These are phyloP conservation scores for Drosophila helvetica DNA, from an alignment of 2,888 invertebrate species.

Conservation along the genomic window DNA sequence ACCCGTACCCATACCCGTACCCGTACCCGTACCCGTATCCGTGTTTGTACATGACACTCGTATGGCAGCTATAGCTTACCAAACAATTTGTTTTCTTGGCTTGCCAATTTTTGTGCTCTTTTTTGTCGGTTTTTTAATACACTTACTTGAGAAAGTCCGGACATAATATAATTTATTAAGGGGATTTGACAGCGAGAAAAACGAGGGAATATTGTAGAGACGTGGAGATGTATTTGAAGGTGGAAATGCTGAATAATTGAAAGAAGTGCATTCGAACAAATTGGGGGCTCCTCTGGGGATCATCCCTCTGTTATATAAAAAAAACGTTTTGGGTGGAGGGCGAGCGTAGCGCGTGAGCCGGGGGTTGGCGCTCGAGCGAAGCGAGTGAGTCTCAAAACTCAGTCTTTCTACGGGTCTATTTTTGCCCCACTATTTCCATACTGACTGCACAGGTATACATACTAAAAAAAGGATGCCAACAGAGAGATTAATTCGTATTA, in stretches of 20 bases:
- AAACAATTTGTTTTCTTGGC: slow-evolving; percentile 33
- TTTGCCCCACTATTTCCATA: no score
- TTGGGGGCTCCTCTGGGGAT: background rate
- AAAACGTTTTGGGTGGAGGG: no score
- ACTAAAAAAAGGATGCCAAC: no score
- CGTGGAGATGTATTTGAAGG: background rate
- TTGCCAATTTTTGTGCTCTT: slow-evolving; percentile 9
- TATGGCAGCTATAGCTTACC: slow-evolving; percentile 44
- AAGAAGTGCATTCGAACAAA: background rate
- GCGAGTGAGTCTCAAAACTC: no score
- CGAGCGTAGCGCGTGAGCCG: no score
- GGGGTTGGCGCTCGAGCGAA: no score
- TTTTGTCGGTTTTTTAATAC: background rate
- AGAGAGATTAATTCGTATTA: no score
- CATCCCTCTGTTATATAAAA: no score
- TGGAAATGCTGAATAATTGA: background rate
- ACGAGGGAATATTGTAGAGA: no score
- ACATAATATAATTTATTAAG: slow-evolving; percentile 22
- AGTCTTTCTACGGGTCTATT: no score
- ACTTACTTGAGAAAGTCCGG: slow-evolving; percentile 10
- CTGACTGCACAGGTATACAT: no score
- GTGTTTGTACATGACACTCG: slow-evolving; percentile 35
- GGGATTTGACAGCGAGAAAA: slow-evolving; percentile 2
- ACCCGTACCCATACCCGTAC: background rate
- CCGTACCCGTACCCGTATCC: background rate